These are phyloP conservation scores for Diadegma fenestrale DNA, from an alignment of 2,888 invertebrate genomes.

Conservation along the genomic window DNA sequence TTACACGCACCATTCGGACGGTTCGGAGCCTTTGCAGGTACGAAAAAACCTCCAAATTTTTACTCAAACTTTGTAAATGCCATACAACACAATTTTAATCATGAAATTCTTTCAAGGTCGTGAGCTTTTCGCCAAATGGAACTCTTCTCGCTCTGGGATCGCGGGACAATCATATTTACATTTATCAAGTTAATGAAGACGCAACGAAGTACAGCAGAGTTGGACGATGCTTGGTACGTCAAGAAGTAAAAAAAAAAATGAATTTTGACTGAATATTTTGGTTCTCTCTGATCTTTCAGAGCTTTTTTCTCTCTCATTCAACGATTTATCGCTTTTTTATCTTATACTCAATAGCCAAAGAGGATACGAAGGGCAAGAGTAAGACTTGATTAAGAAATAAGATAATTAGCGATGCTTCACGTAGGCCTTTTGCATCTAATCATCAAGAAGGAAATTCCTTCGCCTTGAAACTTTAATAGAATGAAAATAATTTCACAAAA, in stretches of 20 bases:
- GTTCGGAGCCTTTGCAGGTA: constrained; percentile 87
- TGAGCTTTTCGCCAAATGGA: constrained; percentile 93
- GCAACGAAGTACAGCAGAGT: constrained; percentile 92
- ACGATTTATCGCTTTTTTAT: constrained; percentile 47
- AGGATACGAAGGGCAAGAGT: constrained; percentile 83
- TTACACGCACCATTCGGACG: constrained; percentile 90
- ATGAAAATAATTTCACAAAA: no score
- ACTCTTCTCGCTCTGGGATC: constrained; percentile 93
- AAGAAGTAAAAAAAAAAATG: constrained; percentile 14
- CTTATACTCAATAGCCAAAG: constrained; percentile 79
- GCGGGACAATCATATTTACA: constrained; percentile 95
- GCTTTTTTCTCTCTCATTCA: background rate
- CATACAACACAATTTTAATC: background rate
- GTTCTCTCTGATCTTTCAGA: no score
- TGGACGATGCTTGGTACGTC: constrained; percentile 93
- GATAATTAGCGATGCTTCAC: constrained; percentile 16
- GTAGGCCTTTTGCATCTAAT: background rate
- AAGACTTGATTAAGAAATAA: constrained; percentile 72
- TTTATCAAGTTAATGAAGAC: constrained; percentile 93
- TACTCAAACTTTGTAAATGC: background rate
- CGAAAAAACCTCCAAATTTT: background rate
- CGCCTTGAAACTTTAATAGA: no score
- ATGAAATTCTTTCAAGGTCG: constrained; percentile 85
- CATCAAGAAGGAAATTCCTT: no score
- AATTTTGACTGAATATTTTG: background rate